Conservation (phyloP, 2,797 vertebrate species). For the Scleropages formosus region DNA sequence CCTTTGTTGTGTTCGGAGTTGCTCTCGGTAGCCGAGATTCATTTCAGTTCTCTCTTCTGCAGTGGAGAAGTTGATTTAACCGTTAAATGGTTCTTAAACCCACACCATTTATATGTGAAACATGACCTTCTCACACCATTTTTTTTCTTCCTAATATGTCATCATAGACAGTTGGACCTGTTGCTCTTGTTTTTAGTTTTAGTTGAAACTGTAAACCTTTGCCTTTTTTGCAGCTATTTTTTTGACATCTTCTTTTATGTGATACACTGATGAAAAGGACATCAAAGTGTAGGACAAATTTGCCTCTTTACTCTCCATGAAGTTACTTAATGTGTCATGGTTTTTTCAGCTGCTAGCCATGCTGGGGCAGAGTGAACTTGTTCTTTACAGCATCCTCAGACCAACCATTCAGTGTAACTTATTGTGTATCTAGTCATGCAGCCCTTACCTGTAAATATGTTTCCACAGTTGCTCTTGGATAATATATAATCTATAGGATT, state of each 20-base stretch:
- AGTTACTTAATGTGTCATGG: too few relatives aligned
- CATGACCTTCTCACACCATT: neutral
- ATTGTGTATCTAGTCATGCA: too few relatives aligned
- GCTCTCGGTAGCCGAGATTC: neutral
- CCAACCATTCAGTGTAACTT: too few relatives aligned
- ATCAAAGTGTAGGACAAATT: too few relatives aligned
- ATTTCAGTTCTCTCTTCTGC: neutral
- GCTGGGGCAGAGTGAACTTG: too few relatives aligned
- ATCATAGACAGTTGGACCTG: neutral
- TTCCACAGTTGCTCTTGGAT: too few relatives aligned
- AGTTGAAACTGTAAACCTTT: constrained; percentile 16
- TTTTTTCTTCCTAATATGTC: neutral
- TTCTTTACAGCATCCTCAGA: too few relatives aligned
- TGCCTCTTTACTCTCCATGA: too few relatives aligned
- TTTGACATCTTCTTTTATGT: neutral
- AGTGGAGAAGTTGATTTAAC: constrained; percentile 5
- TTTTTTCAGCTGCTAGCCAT: too few relatives aligned
- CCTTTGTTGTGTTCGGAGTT: constrained; percentile 6
- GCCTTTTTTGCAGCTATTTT: neutral
- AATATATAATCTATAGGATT: too few relatives aligned
- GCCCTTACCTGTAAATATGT: too few relatives aligned
- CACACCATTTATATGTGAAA: neutral
- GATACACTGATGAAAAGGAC: too few relatives aligned
- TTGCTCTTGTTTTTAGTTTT: neutral
- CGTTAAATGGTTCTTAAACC: neutral